These are phyloP conservation scores for Acipenser transmontanus DNA, from an alignment of 2,797 vertebrate species.

Conservation along the genomic window DNA sequence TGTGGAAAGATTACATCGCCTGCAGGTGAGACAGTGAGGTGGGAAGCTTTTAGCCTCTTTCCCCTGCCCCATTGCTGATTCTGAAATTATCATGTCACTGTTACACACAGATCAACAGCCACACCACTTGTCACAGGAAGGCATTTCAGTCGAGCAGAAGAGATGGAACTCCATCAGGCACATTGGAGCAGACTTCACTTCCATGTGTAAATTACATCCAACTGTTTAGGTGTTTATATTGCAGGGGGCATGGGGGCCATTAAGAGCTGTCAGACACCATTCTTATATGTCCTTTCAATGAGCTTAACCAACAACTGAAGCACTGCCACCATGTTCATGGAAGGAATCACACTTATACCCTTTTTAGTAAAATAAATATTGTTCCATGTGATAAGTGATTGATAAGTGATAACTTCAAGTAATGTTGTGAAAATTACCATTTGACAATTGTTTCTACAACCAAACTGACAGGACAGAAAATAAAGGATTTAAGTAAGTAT, in stretches of 20 bases:
- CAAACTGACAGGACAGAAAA: too few relatives aligned
- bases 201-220: background rate
- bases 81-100: constrained; percentile 25
- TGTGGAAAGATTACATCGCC: constrained; percentile 36
- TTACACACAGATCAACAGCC: background rate
- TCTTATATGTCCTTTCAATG: background rate
- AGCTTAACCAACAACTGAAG: too few relatives aligned
- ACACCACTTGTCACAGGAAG: constrained; percentile 5
- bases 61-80: constrained; percentile 21
- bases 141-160: constrained; percentile 9
- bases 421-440: too few relatives aligned
- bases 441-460: too few relatives aligned
- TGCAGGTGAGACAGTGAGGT: constrained; percentile 29
- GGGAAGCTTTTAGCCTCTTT: constrained; percentile 30
- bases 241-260: background rate
- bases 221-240: background rate
- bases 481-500: too few relatives aligned
- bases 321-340: too few relatives aligned
- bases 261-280: background rate
- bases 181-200: constrained; percentile 4
- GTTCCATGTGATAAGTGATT: too few relatives aligned
- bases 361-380: too few relatives aligned
- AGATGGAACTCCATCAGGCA: background rate
- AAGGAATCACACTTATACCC: too few relatives aligned
- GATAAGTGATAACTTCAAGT: too few relatives aligned